Conservation (phyloP, 2,888 invertebrate species). For the Ennomos erosarius region DNA sequence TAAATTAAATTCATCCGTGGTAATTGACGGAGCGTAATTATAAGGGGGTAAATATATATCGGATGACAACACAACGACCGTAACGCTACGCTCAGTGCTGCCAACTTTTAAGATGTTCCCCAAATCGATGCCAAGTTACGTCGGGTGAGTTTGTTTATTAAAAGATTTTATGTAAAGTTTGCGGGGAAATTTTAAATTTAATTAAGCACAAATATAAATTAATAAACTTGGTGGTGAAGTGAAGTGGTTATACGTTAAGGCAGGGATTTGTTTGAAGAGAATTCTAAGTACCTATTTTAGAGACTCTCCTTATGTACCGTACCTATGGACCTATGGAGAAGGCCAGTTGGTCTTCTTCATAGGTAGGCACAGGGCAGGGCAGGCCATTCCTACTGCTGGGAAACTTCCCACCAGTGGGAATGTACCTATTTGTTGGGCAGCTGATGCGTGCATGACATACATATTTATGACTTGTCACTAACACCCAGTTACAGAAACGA, state of each 20-base stretch:
- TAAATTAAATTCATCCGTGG: conserved; percentile 82
- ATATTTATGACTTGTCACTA: no score
- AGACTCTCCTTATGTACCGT: no score
- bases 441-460: no score
- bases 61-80: conserved; percentile 60
- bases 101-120: conserved; percentile 53
- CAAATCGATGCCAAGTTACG: conserved; percentile 40
- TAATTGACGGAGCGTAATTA: conserved; percentile 81
- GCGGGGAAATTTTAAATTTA: conserved; percentile 59
- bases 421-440: no score
- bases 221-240: conserved; percentile 44
- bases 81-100: conserved; percentile 46
- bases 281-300: conserved; percentile 25
- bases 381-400: no score
- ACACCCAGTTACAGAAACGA: no score
- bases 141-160: conserved; percentile 56
- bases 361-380: no score
- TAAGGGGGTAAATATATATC: conserved; percentile 53
- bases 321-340: no score
- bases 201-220: conserved; percentile 59
- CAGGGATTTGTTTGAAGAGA: conserved; percentile 32
- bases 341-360: no score
- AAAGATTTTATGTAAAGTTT: conserved; percentile 56
- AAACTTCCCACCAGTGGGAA: no score
- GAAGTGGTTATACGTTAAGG: conserved; percentile 46